These are phyloP conservation scores for Pseudococcus jackbeardsleyi DNA, from an alignment of 2,888 invertebrate genomes.

Conservation along the genomic window DNA sequence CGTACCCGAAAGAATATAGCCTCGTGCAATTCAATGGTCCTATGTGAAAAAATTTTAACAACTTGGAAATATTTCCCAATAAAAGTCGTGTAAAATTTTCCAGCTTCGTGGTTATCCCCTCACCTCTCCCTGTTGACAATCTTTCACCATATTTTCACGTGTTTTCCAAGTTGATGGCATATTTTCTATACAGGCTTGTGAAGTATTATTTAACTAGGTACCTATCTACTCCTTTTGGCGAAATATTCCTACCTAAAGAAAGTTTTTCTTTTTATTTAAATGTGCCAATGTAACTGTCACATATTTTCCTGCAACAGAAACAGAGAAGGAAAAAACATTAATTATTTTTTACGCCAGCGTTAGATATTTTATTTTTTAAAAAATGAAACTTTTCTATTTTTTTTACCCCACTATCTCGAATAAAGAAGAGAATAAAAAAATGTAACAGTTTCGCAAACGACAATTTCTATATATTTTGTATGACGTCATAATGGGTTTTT, in stretches of 20 bases:
- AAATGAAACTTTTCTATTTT: not conserved
- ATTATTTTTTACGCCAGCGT: not conserved
- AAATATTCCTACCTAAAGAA: not conserved
- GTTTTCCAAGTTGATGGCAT: not conserved
- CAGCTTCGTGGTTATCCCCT: not conserved
- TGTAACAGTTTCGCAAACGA: not conserved
- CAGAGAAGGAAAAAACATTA: not conserved
- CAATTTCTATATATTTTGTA: slow-evolving; percentile 9
- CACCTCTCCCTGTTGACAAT: too few relatives aligned
- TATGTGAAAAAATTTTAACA: not conserved
- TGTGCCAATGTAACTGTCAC: not conserved
- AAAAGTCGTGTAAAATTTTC: not conserved
- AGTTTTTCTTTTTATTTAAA: not conserved
- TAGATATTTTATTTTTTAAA: not conserved
- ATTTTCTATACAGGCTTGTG: not conserved
- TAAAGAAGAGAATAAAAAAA: slow-evolving; percentile 1
- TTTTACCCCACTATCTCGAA: not conserved
- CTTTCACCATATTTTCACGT: not conserved
- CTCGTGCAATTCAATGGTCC: not conserved
- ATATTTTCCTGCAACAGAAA: not conserved
- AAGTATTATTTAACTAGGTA: not conserved
- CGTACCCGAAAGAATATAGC: not conserved
- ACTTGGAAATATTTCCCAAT: not conserved
- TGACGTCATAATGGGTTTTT: slow-evolving; percentile 18
- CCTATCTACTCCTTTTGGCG: not conserved